Base-by-base conservation (phyloP, 2,888 invertebrate genomes). In the Netelia inedita region DNA sequence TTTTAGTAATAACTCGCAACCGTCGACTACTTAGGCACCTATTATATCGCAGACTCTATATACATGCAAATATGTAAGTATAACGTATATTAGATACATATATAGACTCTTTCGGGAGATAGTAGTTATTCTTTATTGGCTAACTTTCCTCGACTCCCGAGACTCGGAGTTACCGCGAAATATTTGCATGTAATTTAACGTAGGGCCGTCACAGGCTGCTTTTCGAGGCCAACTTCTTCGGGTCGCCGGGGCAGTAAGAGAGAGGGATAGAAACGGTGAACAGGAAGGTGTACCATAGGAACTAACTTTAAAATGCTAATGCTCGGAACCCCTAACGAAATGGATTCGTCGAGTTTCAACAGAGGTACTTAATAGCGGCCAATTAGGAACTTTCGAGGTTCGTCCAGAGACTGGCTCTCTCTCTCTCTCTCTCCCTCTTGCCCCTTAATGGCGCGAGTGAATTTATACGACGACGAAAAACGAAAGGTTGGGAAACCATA, bases 301-400 rank as follows among this genome's bases (percentile, higher is more conserved):
- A 87, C 82, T 85, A 82, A 89, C 87, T 88, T 89, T 88, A 87
- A 89, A 91, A 90, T 91, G 90, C 88, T 89, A 90, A 90, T 91
- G 85, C 80, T 50, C 72, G 46, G 46, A 28, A 2, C 43, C 35
- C 16, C 69, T 28, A 23, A 50, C 63, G 79, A 73, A 88, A 86
- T 88, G 86, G 79, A 88, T 86, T 86, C 87, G 79, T 85, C 76
- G 79, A 76, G 83, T 82, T 80, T 65, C 65, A 74, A 76, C 75
- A 80, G 79, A 85, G 87, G 81, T 87, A 89, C 89, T 91, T 90
- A 89, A 92, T 91, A 91, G 90, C 89, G 84, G 73, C 88, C 89
- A 91, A 91, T 91, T 92, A 92, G 90, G 89, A 91, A 92, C 87
- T 91, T 90, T 90, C 87, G 65, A 82, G 82, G 65, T 82, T 69